Evolutionary conservation across 1,140 invertebrate species (phyloP), one percentile per base, ranked within the genome.

Genomic region (Prorops nasuta): DNA sequence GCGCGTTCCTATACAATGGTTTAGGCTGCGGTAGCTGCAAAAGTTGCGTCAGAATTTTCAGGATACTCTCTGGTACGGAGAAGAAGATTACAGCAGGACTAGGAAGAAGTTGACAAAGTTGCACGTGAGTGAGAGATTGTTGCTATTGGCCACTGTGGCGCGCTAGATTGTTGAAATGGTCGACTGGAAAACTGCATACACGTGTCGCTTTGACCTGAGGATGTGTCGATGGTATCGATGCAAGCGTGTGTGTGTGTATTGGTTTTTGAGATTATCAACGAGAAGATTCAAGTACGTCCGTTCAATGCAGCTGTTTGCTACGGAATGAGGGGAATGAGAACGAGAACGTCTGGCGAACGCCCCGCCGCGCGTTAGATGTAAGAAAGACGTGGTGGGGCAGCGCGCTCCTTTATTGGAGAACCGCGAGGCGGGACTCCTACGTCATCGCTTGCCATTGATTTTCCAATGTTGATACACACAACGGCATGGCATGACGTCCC

Each of bases 381-480:
- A 41, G n/a, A 31, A 12, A 34, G 14, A 31, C n/a, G 10, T 18
- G 37, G 55, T 39, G 45, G 62, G 54, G 51, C 12, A 17, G 35
- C 20, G 14, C 6, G 18, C 15, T 7, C 24, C 4, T 21, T 20
- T 28, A 77, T 77, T 77, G 71, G 74, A 36, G 32, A 10, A 31
- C 18, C 16, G 36, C 54, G 58, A 76, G 72, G 73, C 73, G 73
- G 74, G 66, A 66, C 70, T 55, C 51, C 61, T 63, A 76, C 74
- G 73, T 77, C 73, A 75, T 54, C 19, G 48, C 15, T 49, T 63
- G 56, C 69, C 72, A 77, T 77, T 75, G 74, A 76, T 77, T 77
- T 77, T 77, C 59, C 63, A 65, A 70, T 74, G 68, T 74, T 74
- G 64, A 74, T 76, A 73, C 64, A 67, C 68, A 64, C 46, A 37